These are phyloP conservation scores for Pasiphila rectangulata DNA, from an alignment of 2,888 invertebrate genomes.

Conservation along the genomic window DNA sequence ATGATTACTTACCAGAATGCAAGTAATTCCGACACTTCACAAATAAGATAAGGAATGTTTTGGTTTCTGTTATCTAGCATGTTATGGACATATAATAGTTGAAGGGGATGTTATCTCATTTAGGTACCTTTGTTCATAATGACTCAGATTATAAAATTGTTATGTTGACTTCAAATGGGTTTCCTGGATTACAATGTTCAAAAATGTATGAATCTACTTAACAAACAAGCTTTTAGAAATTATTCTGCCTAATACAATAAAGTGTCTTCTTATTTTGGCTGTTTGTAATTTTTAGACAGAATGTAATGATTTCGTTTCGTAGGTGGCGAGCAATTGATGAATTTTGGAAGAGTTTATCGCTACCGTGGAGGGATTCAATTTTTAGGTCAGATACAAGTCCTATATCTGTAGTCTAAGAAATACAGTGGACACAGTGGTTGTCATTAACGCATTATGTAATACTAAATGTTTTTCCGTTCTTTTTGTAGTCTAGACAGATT, in stretches of 20 bases:
- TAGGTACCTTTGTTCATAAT: neutral
- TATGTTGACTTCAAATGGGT: too few species aligned
- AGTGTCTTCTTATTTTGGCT: too few species aligned
- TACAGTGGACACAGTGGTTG: neutral
- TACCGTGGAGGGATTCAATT: slow-evolving; percentile 9
- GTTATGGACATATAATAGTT: neutral
- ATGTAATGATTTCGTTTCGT: slow-evolving; percentile 5
- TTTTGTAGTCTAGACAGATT: too few species aligned
- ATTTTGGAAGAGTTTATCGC: slow-evolving; percentile 9
- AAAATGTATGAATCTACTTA: too few species aligned
- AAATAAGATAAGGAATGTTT: neutral
- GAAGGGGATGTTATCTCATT: neutral
- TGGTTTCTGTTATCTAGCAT: neutral
- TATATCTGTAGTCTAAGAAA: neutral
- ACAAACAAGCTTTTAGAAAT: too few species aligned
- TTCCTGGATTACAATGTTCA: too few species aligned
- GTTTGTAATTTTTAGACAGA: too few species aligned
- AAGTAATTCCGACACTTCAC: too few species aligned
- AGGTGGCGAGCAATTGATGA: slow-evolving; percentile 10
- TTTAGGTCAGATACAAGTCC: slow-evolving; percentile 6
- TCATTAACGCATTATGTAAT: too few species aligned
- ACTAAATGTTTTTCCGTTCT: too few species aligned
- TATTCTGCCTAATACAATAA: slow-evolving; percentile 12
- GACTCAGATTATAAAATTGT: too few species aligned
- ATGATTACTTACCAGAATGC: too few species aligned